phyloP scores from a whole-genome alignment of 2,888 invertebrate species.

The Rhyacophila evoluta region DNA sequence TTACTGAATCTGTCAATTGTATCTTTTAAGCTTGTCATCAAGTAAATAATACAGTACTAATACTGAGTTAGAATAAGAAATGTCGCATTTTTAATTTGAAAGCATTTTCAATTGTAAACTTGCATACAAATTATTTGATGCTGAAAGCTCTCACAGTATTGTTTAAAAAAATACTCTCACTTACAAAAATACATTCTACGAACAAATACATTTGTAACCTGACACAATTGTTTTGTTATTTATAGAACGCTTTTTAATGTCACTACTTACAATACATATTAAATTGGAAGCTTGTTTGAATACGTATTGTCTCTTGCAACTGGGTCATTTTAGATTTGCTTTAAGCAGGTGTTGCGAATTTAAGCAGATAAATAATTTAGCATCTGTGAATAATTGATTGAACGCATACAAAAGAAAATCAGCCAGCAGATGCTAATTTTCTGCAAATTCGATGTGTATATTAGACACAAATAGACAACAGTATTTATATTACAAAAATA shows the following conservation, averaged over 20 bases:
- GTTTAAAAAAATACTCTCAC: neutral
- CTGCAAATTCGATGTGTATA: too few relatives aligned
- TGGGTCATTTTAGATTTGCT: neutral
- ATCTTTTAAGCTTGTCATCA: too few relatives aligned
- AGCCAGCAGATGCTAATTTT: too few relatives aligned
- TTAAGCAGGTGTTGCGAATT: neutral
- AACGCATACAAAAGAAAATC: too few relatives aligned
- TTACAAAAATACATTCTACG: neutral
- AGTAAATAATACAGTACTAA: too few relatives aligned
- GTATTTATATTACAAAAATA: too few relatives aligned
- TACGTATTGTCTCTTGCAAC: neutral
- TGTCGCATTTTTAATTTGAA: too few relatives aligned
- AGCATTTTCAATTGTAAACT: neutral
- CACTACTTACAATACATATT: neutral
- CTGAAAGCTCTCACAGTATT: neutral
- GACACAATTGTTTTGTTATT: slow-evolving; percentile 1
- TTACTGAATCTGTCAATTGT: too few relatives aligned
- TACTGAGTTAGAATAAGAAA: too few relatives aligned
- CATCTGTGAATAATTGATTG: too few relatives aligned
- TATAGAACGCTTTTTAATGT: neutral
- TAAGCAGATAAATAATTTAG: too few relatives aligned
- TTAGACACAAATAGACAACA: too few relatives aligned
- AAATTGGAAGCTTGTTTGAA: slow-evolving; percentile 9
- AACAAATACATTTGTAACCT: neutral
- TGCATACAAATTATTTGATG: neutral